These are phyloP conservation scores for Aphrocallistes beatrix DNA, from an alignment of 37 sponge, comb jelly and placozoan genomes.

Conservation along the genomic window DNA sequence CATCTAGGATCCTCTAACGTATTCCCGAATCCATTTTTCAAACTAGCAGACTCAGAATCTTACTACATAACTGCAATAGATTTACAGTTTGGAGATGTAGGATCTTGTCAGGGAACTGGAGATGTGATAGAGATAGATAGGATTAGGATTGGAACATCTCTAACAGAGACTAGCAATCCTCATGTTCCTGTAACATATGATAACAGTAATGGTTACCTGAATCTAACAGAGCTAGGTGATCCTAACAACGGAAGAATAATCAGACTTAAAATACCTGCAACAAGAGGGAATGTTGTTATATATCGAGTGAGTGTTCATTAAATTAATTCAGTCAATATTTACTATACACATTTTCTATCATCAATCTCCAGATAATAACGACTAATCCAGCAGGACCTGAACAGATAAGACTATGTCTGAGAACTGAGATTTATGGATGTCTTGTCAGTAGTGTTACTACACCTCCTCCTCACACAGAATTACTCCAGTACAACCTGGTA, in stretches of 20 bases:
- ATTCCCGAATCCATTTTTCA: not conserved
- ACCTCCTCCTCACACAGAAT: no score
- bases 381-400: not conserved
- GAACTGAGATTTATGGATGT: not conserved
- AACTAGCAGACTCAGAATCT: not conserved
- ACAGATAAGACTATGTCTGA: not conserved
- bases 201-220: not conserved
- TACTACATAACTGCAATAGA: not conserved
- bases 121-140: not conserved
- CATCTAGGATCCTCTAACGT: not conserved
- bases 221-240: not conserved
- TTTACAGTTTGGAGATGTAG: not conserved
- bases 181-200: not conserved
- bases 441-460: not conserved
- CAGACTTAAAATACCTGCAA: not conserved
- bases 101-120: not conserved
- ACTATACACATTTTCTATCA: no score
- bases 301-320: not conserved
- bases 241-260: not conserved
- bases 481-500: slow-evolving; percentile 1
- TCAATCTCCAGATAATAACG: not conserved
- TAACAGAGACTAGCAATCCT: not conserved
- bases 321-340: not conserved
- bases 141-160: not conserved
- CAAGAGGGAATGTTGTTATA: not conserved